Evolutionary conservation across 2,888 invertebrate genomes (phyloP).

Genomic region (Stenolophus ochropezus): DNA sequence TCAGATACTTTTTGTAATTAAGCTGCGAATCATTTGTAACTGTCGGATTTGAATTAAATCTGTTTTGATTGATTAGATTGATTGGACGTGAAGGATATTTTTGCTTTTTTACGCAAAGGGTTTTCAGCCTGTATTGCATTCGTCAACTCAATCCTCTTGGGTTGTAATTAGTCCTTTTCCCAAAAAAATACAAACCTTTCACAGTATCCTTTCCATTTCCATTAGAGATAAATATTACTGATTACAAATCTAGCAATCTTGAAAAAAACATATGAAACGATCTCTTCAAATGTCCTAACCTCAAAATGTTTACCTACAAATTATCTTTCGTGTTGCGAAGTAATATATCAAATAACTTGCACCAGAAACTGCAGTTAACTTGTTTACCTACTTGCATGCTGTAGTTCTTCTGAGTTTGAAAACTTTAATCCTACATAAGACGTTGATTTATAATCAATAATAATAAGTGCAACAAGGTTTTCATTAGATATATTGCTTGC

Average conservation of each 20-base stretch:
- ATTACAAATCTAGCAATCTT: too few relatives aligned
- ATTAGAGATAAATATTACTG: background rate
- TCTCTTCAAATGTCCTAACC: too few relatives aligned
- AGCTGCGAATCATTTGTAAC: slow-evolving; percentile 1
- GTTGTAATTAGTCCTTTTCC: background rate
- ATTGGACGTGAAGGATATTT: slow-evolving; percentile 1
- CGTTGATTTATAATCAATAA: background rate
- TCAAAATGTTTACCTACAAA: too few relatives aligned
- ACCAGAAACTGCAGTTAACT: background rate
- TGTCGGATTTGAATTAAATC: slow-evolving; percentile 12
- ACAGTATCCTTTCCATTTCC: background rate
- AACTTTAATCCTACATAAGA: background rate
- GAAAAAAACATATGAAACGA: too few relatives aligned
- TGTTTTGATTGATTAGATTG: slow-evolving; percentile 13
- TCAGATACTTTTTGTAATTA: background rate
- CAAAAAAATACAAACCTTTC: too few relatives aligned
- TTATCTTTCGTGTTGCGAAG: background rate
- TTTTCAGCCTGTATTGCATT: background rate
- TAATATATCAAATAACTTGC: background rate
- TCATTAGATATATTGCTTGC: background rate
- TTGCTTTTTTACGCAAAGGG: background rate
- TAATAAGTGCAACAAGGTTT: background rate
- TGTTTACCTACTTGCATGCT: background rate
- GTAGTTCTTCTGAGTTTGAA: background rate
- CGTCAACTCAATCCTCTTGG: background rate